Percentiles rank a stretch among this genome's conserved stretches.
Conservation (phyloP, 1,140 invertebrate species). For the Dufourea novaeangliae region DNA sequence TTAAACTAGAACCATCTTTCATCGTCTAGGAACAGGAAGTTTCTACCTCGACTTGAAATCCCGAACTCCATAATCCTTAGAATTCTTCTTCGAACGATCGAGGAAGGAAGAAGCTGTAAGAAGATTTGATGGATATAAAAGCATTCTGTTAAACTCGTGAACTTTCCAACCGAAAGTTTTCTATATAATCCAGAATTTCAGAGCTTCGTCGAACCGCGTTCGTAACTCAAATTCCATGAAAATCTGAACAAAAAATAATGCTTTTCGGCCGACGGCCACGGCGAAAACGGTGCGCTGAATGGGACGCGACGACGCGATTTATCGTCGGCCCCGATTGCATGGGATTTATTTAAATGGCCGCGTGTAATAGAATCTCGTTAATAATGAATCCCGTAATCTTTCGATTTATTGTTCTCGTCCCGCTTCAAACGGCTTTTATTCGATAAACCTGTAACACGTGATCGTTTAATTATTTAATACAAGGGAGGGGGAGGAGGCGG, state of each 20-base stretch:
- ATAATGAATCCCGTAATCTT: constrained; percentile 44
- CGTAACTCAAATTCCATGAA: background rate
- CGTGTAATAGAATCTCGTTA: constrained; percentile 44
- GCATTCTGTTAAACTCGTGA: too few relatives aligned
- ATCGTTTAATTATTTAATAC: constrained; percentile 39
- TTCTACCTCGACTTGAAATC: too few relatives aligned
- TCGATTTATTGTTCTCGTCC: constrained; percentile 14
- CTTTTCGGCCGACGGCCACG: background rate
- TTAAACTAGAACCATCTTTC: too few relatives aligned
- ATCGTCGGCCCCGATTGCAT: background rate
- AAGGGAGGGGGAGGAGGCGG: too few relatives aligned
- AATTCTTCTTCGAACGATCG: too few relatives aligned
- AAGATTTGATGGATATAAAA: too few relatives aligned
- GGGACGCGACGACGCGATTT: constrained; percentile 19
- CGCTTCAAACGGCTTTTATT: background rate
- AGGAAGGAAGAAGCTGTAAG: too few relatives aligned
- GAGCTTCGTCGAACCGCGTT: too few relatives aligned
- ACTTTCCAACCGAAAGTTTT: too few relatives aligned
- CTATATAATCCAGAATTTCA: too few relatives aligned
- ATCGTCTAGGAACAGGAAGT: too few relatives aligned
- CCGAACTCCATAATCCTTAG: too few relatives aligned
- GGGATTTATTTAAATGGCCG: constrained; percentile 37
- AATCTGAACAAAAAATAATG: background rate
- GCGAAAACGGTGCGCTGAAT: constrained; percentile 6
- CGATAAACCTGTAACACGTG: constrained; percentile 25